A percentile compares a stretch with the other conserved stretches of the same genome.
Conservation (phyloP, 30 jellyfish, hydroid and myxozoan species). For the Mastigias papua region DNA sequence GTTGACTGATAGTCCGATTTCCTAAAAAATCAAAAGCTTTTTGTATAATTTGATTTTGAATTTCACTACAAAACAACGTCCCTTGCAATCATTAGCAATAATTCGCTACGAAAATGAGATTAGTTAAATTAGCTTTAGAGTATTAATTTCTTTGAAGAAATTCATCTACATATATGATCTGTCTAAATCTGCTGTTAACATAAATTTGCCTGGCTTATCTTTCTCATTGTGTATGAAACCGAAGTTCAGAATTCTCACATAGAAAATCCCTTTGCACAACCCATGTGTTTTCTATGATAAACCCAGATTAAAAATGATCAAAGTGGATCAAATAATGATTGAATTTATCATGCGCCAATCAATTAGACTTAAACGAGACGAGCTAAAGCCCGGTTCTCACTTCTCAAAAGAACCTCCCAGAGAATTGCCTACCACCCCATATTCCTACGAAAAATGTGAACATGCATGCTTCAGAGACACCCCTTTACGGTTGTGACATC, state of each 20-base stretch:
- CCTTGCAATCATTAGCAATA: not conserved
- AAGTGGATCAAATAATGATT: not conserved
- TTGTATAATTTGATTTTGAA: not conserved
- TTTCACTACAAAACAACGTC: not conserved
- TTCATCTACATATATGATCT: slow-evolving; percentile 27
- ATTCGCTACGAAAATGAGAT: slow-evolving; percentile 17
- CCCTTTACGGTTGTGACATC: too few relatives aligned
- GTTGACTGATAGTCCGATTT: not conserved
- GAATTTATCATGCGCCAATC: not conserved
- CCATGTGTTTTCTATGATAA: not conserved
- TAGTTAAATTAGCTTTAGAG: slow-evolving; percentile 7
- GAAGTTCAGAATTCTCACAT: not conserved
- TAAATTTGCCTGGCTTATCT: slow-evolving; percentile 8
- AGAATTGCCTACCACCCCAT: too few relatives aligned
- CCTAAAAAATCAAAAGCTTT: not conserved
- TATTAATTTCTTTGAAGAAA: not conserved
- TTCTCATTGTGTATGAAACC: not conserved
- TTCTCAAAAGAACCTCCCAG: too few relatives aligned
- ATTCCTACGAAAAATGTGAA: too few relatives aligned
- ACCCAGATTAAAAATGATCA: slow-evolving; percentile 3
- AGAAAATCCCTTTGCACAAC: slow-evolving; percentile 2
- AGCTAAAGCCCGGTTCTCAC: not conserved
- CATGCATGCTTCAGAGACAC: too few relatives aligned
- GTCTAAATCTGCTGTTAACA: not conserved
- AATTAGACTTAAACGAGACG: not conserved